These are phyloP conservation scores for Polymixis flavicincta DNA, from an alignment of 2,888 invertebrate genomes.

Conservation along the genomic window DNA sequence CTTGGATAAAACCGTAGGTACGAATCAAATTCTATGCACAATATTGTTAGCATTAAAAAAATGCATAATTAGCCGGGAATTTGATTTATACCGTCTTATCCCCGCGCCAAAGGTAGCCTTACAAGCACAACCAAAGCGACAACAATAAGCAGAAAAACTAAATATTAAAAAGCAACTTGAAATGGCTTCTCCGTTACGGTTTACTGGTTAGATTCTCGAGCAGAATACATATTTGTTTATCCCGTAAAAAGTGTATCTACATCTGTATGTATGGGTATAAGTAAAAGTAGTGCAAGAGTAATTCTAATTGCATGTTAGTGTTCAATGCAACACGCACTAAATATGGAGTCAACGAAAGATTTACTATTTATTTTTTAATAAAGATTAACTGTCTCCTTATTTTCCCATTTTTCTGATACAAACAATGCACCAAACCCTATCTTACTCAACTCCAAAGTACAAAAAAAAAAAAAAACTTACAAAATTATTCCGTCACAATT, in stretches of 20 bases:
- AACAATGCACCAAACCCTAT: neutral
- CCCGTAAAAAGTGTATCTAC: too few species aligned
- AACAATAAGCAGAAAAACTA: neutral
- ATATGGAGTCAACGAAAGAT: too few species aligned
- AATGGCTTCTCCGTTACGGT: neutral
- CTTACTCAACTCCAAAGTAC: neutral
- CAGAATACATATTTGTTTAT: neutral
- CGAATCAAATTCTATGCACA: neutral
- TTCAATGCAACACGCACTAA: too few species aligned
- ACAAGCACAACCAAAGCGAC: neutral
- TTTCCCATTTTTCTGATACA: neutral
- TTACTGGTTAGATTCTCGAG: neutral
- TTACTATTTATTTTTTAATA: neutral
- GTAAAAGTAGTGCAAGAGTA: neutral
- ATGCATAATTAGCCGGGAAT: neutral
- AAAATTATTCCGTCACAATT: slow-evolving; percentile 55
- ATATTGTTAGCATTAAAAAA: neutral
- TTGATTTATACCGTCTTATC: neutral
- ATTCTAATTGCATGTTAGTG: neutral
- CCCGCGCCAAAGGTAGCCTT: too few species aligned
- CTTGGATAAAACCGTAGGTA: too few species aligned
- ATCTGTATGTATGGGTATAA: too few species aligned
- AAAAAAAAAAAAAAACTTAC: slow-evolving; percentile 9
- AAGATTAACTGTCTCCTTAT: too few species aligned
- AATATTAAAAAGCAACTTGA: neutral